These are phyloP conservation scores for Tribolium madens DNA, from an alignment of 1,140 invertebrate species.

Conservation along the genomic window DNA sequence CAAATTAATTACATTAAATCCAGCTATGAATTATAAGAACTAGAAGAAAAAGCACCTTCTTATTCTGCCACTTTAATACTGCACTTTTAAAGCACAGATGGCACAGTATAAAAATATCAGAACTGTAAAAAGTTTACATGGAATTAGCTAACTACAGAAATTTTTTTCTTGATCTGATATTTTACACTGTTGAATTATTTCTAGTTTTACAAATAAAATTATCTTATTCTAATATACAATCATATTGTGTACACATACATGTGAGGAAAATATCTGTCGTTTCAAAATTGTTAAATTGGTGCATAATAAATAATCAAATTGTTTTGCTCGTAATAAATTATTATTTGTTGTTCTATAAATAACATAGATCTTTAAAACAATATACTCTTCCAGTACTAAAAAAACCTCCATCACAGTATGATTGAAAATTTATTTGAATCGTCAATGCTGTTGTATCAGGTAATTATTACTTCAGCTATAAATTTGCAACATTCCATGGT, in stretches of 20 bases:
- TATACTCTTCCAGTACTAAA: not conserved
- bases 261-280: conserved; percentile 13
- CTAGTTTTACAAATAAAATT: conserved; percentile 14
- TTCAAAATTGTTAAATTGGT: not conserved
- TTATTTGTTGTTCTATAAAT: not conserved
- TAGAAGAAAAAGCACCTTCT: conserved; percentile 42
- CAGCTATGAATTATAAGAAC: conserved; percentile 33
- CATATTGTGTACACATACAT: conserved; percentile 4
- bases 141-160: conserved; percentile 8
- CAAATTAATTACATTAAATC: conserved; percentile 38
- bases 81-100: conserved; percentile 39
- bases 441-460: not conserved
- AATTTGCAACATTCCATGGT: not conserved
- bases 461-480: not conserved
- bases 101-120: conserved; percentile 44
- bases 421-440: too few species aligned
- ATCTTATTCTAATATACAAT: conserved; percentile 31
- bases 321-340: not conserved
- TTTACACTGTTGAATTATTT: conserved; percentile 30
- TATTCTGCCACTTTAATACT: conserved; percentile 36
- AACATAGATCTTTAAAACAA: not conserved
- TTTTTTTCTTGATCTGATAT: conserved; percentile 31
- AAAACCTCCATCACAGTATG: conserved; percentile 9
- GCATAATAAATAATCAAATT: not conserved
- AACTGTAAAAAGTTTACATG: conserved; percentile 7